These are phyloP conservation scores for Perdix hodgsoniae DNA, from an alignment of 2,797 vertebrate species.

Conservation along the genomic window DNA sequence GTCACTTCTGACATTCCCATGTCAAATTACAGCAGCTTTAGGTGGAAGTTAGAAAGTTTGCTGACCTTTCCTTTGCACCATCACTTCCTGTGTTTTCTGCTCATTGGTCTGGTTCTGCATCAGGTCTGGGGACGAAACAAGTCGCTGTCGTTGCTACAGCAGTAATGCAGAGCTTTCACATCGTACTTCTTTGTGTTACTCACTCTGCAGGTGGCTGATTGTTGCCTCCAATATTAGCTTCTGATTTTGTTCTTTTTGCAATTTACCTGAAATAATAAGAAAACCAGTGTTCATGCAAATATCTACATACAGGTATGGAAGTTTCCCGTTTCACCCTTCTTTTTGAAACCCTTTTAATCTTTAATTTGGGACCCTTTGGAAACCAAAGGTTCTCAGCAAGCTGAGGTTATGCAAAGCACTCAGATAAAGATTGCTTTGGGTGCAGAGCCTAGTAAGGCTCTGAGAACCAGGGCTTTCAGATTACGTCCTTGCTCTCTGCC, in stretches of 20 bases:
- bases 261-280: slow-evolving; percentile 71
- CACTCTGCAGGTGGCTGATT: slow-evolving; percentile 75
- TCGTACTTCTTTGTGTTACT: slow-evolving; percentile 22
- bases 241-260: slow-evolving; percentile 74
- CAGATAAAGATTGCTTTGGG: rapidly evolving
- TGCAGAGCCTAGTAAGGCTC: background rate
- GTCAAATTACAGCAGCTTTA: background rate
- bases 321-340: background rate
- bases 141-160: rapidly evolving
- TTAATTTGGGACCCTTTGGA: background rate
- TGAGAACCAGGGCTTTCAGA: rapidly evolving
- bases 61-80: slow-evolving; percentile 75
- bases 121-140: slow-evolving; percentile 58
- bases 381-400: rapidly evolving
- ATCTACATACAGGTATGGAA: background rate
- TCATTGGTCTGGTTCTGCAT: slow-evolving; percentile 57
- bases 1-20: background rate
- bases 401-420: rapidly evolving
- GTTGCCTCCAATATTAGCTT: slow-evolving; percentile 60
- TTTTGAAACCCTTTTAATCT: background rate
- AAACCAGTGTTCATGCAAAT: background rate
- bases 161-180: rapidly evolving
- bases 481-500: rapidly evolving
- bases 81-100: slow-evolving; percentile 25
- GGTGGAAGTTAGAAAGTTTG: slow-evolving; percentile 60